Evolutionary conservation across 2,888 invertebrate genomes (phyloP), one percentile per base, ranked within the genome.

Genomic region (Ophion obscuratus): DNA sequence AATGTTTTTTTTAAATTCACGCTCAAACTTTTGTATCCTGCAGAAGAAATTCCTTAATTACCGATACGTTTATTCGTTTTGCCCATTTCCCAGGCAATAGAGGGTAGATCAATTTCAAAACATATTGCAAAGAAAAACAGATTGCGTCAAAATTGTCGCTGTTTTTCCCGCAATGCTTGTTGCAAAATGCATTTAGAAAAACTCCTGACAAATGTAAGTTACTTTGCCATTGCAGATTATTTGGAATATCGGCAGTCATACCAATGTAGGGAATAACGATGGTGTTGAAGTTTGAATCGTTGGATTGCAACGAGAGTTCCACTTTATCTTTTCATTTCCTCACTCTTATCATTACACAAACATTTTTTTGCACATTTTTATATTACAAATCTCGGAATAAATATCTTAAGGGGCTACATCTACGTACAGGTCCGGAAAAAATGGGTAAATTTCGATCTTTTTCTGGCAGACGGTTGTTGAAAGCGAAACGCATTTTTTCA

Each of bases 201-300:
- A 53, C 44, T n/a, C 11, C 24, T 10, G 74, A 27, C 47, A 74
- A 75, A 57, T 61, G 31, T 36, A 64, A 61, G 74, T 27, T 47
- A 68, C 40, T 31, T 53, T 62, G 79, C 67, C 68, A 53, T 81
- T 86, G 57, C 83, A 81, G 83, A 86, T 81, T 61, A 31, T 86
- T 77, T 81, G 86, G 83, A 83, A 77, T 78, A 83, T 83, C 83
- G 66, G 64, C 83, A 64, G 81, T 59, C 57, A 74, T 81, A 73
- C 70, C 81, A 81, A 64, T 70, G 24, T 81, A 74, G 67, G 73
- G 64, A 14, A 53, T 53, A 53, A 53, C 14, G 17, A 77, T 6
- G 47, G 27, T 53, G 61, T 31, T 31, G 31, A 31, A 31, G 31
- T 31, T 31, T 31, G 31, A 31, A 31, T 31, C 31, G 31, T 31